phyloP scores from a whole-genome alignment of 2,888 invertebrate genomes.

The Drosophila borborema region DNA sequence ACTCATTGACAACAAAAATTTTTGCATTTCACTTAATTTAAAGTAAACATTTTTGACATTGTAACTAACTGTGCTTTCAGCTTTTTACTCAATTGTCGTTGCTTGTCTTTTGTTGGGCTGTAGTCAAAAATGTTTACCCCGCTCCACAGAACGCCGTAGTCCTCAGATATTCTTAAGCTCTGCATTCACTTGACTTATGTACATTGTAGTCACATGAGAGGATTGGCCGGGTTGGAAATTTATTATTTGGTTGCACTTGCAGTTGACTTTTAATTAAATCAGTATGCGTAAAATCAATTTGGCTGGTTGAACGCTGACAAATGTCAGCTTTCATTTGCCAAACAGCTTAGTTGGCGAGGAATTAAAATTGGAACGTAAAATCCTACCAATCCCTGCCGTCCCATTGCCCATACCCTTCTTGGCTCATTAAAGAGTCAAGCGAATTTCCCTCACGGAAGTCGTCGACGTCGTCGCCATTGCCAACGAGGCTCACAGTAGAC shows the following conservation, averaged over 20 bases:
- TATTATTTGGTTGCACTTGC: conserved; percentile 49
- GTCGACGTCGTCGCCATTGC: conserved; percentile 22
- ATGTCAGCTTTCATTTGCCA: conserved; percentile 45
- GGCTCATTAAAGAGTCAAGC: conserved; percentile 69
- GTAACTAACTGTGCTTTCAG: neutral
- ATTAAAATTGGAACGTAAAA: conserved; percentile 5
- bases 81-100: conserved; percentile 4
- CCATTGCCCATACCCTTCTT: neutral
- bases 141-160: neutral
- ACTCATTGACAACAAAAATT: neutral
- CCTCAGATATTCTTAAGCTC: neutral
- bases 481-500: conserved; percentile 25
- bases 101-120: conserved; percentile 8
- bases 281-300: conserved; percentile 61
- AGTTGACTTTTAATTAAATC: conserved; percentile 68
- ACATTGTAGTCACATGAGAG: conserved; percentile 8
- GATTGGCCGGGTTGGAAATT: conserved; percentile 12
- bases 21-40: conserved; percentile 14
- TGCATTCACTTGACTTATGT: conserved; percentile 18
- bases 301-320: conserved; percentile 20
- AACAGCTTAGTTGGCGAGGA: conserved; percentile 8
- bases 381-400: neutral
- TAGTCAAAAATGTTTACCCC: neutral
- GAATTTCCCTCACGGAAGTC: conserved; percentile 59
- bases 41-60: conserved; percentile 19